These are phyloP conservation scores for Eolophus roseicapilla DNA, from an alignment of 2,113 vertebrate genomes.

Conservation along the genomic window DNA sequence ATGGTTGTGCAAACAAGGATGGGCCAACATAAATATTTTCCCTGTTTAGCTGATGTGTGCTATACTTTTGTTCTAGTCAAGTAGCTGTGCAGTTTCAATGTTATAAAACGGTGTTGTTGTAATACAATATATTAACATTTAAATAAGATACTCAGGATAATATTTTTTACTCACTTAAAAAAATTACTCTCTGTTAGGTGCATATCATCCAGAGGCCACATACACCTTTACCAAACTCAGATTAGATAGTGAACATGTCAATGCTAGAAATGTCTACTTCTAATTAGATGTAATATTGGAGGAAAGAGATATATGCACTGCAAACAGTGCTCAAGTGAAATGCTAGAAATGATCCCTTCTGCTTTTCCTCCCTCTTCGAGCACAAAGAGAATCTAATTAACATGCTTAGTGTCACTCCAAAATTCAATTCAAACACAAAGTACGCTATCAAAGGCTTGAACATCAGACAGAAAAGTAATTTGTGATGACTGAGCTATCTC, in stretches of 20 bases:
- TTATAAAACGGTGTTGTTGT: neutral
- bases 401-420: constrained; percentile 71
- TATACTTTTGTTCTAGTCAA: neutral
- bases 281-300: constrained; percentile 20
- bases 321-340: constrained; percentile 40
- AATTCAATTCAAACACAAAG: constrained; percentile 82
- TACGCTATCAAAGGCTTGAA: constrained; percentile 77
- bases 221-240: constrained; percentile 15
- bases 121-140: neutral
- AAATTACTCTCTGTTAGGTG: neutral
- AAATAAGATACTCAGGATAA: neutral
- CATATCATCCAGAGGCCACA: neutral
- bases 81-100: neutral
- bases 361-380: constrained; percentile 3
- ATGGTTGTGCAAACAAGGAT: neutral
- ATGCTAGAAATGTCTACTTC: neutral
- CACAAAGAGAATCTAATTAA: constrained; percentile 72
- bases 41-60: neutral
- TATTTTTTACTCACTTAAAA: neutral
- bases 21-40: neutral
- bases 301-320: neutral
- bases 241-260: neutral
- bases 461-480: constrained; percentile 76
- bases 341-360: constrained; percentile 32
- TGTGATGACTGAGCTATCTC: constrained; percentile 75